A percentile compares a stretch with the other conserved stretches of the same genome.
Evolutionary conservation across 2,888 invertebrate genomes (phyloP).

Genomic region (Yponomeuta malinellus): DNA sequence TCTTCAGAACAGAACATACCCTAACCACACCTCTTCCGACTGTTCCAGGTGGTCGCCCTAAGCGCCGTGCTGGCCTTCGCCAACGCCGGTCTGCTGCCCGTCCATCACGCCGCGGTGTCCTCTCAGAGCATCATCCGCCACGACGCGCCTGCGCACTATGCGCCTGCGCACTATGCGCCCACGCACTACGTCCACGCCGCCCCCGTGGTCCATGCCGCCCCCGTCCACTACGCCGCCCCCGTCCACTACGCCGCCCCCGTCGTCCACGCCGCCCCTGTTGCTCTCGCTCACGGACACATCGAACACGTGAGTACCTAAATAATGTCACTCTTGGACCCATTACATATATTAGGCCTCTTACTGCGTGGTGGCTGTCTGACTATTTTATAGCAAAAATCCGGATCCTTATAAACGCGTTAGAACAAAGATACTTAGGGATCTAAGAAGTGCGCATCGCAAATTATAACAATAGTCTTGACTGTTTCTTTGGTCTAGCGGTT

Average conservation of each 20-base stretch:
- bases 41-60: constrained; percentile 55
- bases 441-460: too few relatives aligned
- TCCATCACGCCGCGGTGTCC: constrained; percentile 59
- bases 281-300: constrained; percentile 29
- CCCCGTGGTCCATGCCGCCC: constrained; percentile 26
- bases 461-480: too few relatives aligned
- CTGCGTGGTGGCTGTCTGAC: too few relatives aligned
- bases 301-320: background rate
- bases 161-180: constrained; percentile 40
- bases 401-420: too few relatives aligned
- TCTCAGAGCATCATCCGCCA: constrained; percentile 70
- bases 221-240: constrained; percentile 41
- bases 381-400: too few relatives aligned
- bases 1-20: too few relatives aligned
- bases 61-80: constrained; percentile 69
- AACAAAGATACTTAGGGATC: too few relatives aligned
- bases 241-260: constrained; percentile 33
- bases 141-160: constrained; percentile 58
- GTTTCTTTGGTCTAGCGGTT: too few relatives aligned
- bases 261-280: constrained; percentile 37
- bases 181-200: constrained; percentile 36
- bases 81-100: constrained; percentile 71
- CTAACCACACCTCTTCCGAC: background rate
- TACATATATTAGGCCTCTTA: too few relatives aligned
- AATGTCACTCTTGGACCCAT: background rate